phyloP scores from a whole-genome alignment of 2,797 vertebrate species.

The Pipistrellus pipistrellus region DNA sequence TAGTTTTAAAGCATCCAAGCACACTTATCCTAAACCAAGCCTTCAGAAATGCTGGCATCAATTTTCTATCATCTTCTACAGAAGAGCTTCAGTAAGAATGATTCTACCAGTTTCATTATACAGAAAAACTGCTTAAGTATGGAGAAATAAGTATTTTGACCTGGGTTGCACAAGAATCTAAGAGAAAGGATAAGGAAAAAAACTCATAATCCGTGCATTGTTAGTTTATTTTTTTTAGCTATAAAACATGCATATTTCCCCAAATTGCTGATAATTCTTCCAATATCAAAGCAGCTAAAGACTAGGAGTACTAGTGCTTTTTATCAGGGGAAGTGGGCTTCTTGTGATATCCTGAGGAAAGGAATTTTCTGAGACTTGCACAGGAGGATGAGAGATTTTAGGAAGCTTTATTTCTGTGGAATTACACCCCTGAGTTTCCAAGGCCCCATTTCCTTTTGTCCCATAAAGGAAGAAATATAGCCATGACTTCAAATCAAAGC shows the following conservation, averaged over 20 bases:
- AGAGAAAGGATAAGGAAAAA: not conserved
- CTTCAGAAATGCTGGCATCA: not conserved
- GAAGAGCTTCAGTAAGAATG: not conserved
- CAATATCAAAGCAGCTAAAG: not conserved
- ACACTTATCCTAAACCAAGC: not conserved
- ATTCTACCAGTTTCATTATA: not conserved
- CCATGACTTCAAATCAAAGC: not conserved
- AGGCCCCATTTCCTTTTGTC: not conserved
- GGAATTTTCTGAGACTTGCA: not conserved
- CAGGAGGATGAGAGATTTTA: not conserved
- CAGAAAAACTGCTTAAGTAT: not conserved
- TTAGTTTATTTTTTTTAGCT: slow-evolving; percentile 26
- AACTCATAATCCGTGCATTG: not conserved
- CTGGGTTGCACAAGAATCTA: not conserved
- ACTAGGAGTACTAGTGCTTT: not conserved
- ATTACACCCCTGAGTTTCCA: not conserved
- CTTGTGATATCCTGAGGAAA: not conserved
- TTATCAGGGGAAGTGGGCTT: not conserved
- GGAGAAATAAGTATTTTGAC: not conserved
- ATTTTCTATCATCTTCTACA: not conserved
- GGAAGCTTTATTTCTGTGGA: not conserved
- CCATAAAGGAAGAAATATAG: not conserved
- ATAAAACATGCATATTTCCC: not conserved
- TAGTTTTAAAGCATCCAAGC: slow-evolving; percentile 39
- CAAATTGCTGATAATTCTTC: slow-evolving; percentile 13